phyloP scores from a whole-genome alignment of 2,797 vertebrate species.

The Mormyrops attenuatus region DNA sequence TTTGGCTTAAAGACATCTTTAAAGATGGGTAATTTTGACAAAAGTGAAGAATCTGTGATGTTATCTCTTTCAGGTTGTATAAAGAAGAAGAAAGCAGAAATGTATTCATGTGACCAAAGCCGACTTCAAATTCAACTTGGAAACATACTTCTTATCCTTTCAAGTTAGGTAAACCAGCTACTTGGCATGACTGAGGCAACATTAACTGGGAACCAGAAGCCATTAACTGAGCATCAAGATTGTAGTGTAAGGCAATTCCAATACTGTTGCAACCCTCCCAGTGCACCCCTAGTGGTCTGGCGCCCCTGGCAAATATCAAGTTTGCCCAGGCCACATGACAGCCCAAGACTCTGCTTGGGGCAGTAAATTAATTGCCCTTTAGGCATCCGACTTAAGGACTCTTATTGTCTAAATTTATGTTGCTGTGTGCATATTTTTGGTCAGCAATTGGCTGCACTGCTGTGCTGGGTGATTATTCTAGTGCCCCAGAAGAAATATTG shows the following conservation, averaged over 20 bases:
- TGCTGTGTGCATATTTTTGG: background rate
- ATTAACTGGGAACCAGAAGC: background rate
- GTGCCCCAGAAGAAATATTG: background rate
- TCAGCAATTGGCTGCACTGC: background rate
- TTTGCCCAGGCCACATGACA: background rate
- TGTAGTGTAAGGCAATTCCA: background rate
- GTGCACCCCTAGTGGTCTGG: background rate
- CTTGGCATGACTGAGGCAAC: background rate
- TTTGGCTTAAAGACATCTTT: background rate
- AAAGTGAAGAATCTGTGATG: background rate
- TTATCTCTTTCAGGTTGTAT: background rate
- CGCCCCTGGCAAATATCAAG: background rate
- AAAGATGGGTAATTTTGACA: background rate
- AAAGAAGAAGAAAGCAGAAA: background rate
- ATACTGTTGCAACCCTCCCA: background rate
- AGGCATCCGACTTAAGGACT: background rate
- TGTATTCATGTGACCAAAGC: background rate
- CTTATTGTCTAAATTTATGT: background rate
- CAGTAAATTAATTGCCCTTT: background rate
- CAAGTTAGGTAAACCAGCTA: background rate
- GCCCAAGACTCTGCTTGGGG: background rate
- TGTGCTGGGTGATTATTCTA: background rate
- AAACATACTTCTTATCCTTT: background rate
- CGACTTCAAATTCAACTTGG: background rate
- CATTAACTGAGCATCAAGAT: background rate